Base-by-base conservation (phyloP, 2,797 vertebrate species). In the Gymnothorax reevesii region DNA sequence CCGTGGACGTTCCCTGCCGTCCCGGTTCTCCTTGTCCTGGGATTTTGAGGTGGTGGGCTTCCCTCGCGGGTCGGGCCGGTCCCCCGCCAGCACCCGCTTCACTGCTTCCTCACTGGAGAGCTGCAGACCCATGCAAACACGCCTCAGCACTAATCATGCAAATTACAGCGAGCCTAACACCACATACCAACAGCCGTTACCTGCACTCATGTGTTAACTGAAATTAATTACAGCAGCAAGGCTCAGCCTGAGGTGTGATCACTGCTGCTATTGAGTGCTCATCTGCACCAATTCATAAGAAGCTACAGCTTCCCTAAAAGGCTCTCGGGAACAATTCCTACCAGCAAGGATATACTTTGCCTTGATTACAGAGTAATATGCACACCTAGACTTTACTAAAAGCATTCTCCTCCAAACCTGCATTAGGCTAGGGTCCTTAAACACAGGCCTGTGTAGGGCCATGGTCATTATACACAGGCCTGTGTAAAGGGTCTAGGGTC, bases 91-190 rank as follows among this genome's bases (percentile, higher is more conserved):
- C 83, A 99, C 96, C 71, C 92, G 96, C 91, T 95, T 97, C 80
- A 99, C 99, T 5, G 98, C 98, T 4, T 97, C 97, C 0, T 99
- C 98, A 88, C 99, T 99, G 87, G 97, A 96, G 52, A 98, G 88
- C 99, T 99, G 84, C 52, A 22, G 87, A 25, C 83, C 3, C 89
- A 73, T 12, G 87, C 15, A 7, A 0, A 82, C 42, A 77, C 49
- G n/a, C 2, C 52, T 52, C 27, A 9, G 2, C 10, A 83, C 73
- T 42, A 85, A 86, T 2, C 57, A 13, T n/a, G 52, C 49, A n/a
- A 79, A 79, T 79, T 54, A 79, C 75, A 75, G 33, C 12, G 49
- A 75, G 33, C 12, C 73, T 49, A 4, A 2, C 25, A 12, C 10
- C n/a, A 2, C 4, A 13, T 17, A 66, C 3, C 64, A 15, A 3